These are phyloP conservation scores for Notoglanidium macrostoma DNA, from an alignment of 2,797 vertebrate genomes.

Conservation along the genomic window DNA sequence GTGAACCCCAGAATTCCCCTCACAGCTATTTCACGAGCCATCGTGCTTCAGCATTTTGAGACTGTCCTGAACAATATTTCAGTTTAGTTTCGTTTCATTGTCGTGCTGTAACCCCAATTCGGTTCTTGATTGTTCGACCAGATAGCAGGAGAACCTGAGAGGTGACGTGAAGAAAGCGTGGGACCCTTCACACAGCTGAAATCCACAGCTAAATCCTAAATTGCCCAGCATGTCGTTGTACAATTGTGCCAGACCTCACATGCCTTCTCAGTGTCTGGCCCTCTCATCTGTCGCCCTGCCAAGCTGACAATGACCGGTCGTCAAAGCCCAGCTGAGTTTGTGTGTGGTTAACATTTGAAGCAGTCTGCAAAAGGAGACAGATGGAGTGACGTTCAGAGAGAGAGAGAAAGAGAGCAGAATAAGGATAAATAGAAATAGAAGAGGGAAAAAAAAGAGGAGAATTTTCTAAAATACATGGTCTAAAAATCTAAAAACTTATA, in stretches of 20 bases:
- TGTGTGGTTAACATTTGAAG: slow-evolving; percentile 38
- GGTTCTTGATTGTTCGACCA: slow-evolving; percentile 17
- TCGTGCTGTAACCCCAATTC: slow-evolving; percentile 30
- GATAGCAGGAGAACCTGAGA: slow-evolving; percentile 44
- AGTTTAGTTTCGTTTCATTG: slow-evolving; percentile 34
- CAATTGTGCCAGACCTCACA: slow-evolving; percentile 46
- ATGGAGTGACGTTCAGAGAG: slow-evolving; percentile 31
- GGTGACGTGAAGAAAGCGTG: slow-evolving; percentile 32
- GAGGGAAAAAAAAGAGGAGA: neutral
- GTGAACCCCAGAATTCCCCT: slow-evolving; percentile 48
- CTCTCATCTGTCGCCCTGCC: slow-evolving; percentile 35
- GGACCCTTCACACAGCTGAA: slow-evolving; percentile 11
- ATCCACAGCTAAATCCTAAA: slow-evolving; percentile 48
- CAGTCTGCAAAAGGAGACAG: slow-evolving; percentile 30
- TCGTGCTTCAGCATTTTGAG: slow-evolving; percentile 32
- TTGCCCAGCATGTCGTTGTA: slow-evolving; percentile 24
- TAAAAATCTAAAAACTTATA: slow-evolving; percentile 1
- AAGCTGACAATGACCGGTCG: slow-evolving; percentile 44
- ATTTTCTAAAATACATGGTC: too few relatives aligned
- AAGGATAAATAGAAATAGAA: neutral
- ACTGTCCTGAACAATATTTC: slow-evolving; percentile 38
- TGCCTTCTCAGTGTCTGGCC: slow-evolving; percentile 20
- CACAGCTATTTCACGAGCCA: slow-evolving; percentile 42
- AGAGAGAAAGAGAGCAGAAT: slow-evolving; percentile 12
- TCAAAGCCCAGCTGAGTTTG: slow-evolving; percentile 39